These are phyloP conservation scores for Proteles cristata DNA, from an alignment of 2,113 vertebrate genomes.

Conservation along the genomic window DNA sequence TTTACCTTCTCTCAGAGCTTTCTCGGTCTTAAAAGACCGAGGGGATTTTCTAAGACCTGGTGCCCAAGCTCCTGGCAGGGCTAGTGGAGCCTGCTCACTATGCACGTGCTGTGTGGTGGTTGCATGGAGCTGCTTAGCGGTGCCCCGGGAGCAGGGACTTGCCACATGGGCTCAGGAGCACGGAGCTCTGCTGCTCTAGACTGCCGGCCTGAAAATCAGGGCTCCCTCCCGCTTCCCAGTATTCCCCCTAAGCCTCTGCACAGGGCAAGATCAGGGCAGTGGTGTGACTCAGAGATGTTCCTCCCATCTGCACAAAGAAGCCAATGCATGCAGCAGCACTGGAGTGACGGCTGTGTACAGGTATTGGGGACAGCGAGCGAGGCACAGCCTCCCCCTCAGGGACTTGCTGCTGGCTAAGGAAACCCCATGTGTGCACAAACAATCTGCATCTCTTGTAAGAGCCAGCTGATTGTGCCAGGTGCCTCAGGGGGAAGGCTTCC, in stretches of 20 bases:
- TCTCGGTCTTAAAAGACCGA: neutral
- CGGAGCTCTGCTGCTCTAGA: neutral
- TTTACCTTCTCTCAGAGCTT: neutral
- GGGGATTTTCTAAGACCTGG: neutral
- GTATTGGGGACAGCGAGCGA: too few relatives aligned
- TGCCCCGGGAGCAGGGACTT: neutral
- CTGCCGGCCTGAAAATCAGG: neutral
- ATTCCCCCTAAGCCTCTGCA: neutral
- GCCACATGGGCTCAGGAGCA: neutral
- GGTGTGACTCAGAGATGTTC: neutral
- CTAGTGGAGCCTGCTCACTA: neutral
- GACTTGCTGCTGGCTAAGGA: neutral
- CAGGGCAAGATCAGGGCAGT: neutral
- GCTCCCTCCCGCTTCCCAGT: neutral
- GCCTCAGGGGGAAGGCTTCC: neutral
- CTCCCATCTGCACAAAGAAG: neutral
- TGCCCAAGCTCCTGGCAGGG: neutral
- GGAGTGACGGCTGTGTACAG: neutral
- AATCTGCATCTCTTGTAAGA: neutral
- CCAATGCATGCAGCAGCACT: too few relatives aligned
- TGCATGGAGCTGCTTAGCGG: neutral
- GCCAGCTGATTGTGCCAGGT: neutral
- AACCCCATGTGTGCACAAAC: neutral
- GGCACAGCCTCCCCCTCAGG: neutral
- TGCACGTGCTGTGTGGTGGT: fast-evolving